These are phyloP conservation scores for Nannobrachium achirus DNA, from an alignment of 2,113 vertebrate species.

Conservation along the genomic window DNA sequence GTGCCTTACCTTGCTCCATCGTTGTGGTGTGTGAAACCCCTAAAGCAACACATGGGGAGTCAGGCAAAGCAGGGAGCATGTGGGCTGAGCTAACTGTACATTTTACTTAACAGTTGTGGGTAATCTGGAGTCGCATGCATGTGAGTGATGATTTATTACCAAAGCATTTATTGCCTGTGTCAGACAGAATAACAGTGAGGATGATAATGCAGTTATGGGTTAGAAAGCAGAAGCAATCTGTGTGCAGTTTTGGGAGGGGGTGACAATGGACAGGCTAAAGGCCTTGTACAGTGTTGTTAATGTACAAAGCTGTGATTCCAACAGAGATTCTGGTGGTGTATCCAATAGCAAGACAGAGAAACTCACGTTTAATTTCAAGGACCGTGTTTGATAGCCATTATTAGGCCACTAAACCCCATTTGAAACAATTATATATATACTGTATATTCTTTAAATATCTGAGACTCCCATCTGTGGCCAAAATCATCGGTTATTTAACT, in stretches of 20 bases:
- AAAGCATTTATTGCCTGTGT: slow-evolving; percentile 1
- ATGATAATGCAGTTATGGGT: neutral
- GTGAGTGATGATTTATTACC: neutral
- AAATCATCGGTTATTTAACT: too few relatives aligned
- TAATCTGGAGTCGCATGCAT: slow-evolving; percentile 24
- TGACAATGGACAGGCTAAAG: neutral
- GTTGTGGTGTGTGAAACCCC: slow-evolving; percentile 42
- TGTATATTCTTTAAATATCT: too few relatives aligned
- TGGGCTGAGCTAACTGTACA: slow-evolving; percentile 22
- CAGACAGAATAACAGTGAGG: neutral
- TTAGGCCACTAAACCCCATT: too few relatives aligned
- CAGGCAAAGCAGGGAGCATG: slow-evolving; percentile 62
- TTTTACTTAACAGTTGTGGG: slow-evolving; percentile 7
- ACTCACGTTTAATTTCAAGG: too few relatives aligned
- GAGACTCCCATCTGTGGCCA: too few relatives aligned
- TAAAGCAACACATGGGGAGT: slow-evolving; percentile 73
- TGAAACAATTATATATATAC: too few relatives aligned
- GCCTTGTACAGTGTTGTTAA: slow-evolving; percentile 4
- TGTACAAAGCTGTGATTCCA: neutral
- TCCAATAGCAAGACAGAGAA: neutral
- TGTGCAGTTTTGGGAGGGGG: neutral
- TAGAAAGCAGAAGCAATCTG: neutral
- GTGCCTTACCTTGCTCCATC: slow-evolving; percentile 73
- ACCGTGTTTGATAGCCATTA: too few relatives aligned
- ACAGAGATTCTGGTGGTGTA: neutral